These are phyloP conservation scores for Ephialtes manifestator DNA, from an alignment of 2,888 invertebrate species.

Conservation along the genomic window DNA sequence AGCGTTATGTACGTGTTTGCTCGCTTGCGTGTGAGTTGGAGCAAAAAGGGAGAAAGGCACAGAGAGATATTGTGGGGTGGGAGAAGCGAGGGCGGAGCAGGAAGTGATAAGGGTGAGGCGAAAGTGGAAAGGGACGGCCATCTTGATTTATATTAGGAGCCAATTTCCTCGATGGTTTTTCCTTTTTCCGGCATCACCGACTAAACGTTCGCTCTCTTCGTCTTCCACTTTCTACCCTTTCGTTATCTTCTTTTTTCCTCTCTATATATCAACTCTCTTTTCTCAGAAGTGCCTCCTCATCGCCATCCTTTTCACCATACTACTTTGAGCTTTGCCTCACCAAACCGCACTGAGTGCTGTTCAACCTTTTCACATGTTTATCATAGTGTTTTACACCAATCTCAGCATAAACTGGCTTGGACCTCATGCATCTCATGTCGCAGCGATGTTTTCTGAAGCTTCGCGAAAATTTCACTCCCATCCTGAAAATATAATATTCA, in stretches of 20 bases:
- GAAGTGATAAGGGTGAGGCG: constrained; percentile 65
- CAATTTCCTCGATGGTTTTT: constrained; percentile 74
- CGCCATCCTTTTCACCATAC: constrained; percentile 14
- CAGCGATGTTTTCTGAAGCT: constrained; percentile 28
- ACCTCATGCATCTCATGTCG: not conserved
- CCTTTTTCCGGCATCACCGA: constrained; percentile 66
- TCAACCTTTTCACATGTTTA: constrained; percentile 40
- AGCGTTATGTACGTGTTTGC: constrained; percentile 21
- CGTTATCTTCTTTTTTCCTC: constrained; percentile 18
- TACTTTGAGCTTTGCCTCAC: constrained; percentile 40
- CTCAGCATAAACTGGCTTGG: constrained; percentile 7
- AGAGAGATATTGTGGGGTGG: constrained; percentile 25
- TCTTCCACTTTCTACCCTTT: constrained; percentile 19
- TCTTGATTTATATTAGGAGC: constrained; percentile 77
- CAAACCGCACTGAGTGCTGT: constrained; percentile 56
- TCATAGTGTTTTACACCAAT: constrained; percentile 34
- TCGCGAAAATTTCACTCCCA: constrained; percentile 55
- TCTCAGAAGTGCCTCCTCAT: constrained; percentile 44
- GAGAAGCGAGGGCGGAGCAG: constrained; percentile 49
- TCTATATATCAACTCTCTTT: constrained; percentile 27
- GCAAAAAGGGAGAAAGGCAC: constrained; percentile 8
- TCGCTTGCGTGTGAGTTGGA: not conserved
- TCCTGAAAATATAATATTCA: constrained; percentile 1
- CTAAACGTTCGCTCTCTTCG: constrained; percentile 48
- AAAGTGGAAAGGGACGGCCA: constrained; percentile 64